Evolutionary conservation across 2,113 vertebrate species (phyloP).

Genomic region (Hymenochirus boettgeri): DNA sequence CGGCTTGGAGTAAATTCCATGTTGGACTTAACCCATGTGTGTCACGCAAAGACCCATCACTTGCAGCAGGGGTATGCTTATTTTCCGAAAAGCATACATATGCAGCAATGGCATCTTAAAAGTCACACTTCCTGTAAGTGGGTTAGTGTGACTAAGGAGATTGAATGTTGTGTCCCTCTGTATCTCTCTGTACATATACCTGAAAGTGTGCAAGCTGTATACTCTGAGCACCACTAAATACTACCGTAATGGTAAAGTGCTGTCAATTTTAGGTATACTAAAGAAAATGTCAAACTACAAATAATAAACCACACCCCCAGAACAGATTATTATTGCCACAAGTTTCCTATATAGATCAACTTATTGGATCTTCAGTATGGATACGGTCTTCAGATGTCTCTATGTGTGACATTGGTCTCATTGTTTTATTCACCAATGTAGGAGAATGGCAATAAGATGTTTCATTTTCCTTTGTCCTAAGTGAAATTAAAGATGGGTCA

Average conservation of each 20-base stretch:
- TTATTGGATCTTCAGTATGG: slow-evolving; percentile 53
- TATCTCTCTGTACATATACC: too few relatives aligned
- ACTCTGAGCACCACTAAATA: slow-evolving; percentile 76
- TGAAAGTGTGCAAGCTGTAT: slow-evolving; percentile 71
- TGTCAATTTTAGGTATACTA: slow-evolving; percentile 61
- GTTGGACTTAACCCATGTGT: too few relatives aligned
- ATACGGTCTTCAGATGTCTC: slow-evolving; percentile 48
- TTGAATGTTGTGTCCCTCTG: too few relatives aligned
- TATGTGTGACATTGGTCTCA: slow-evolving; percentile 54
- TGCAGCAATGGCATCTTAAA: too few relatives aligned
- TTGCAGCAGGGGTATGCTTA: too few relatives aligned
- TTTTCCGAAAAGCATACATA: too few relatives aligned
- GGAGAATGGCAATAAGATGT: slow-evolving; percentile 70
- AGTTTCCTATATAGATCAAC: slow-evolving; percentile 49
- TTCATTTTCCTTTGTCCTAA: slow-evolving; percentile 74
- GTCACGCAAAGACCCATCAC: too few relatives aligned
- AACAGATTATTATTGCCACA: slow-evolving; percentile 45
- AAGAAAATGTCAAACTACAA: slow-evolving; percentile 60
- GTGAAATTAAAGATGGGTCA: slow-evolving; percentile 72
- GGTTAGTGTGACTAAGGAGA: too few relatives aligned
- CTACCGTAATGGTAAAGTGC: slow-evolving; percentile 56
- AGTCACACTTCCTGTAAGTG: too few relatives aligned
- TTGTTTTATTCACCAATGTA: slow-evolving; percentile 63
- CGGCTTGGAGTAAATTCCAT: too few relatives aligned
- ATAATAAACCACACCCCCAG: slow-evolving; percentile 47